phyloP scores from a whole-genome alignment of 2,888 invertebrate species.

The Fragum sueziense region DNA sequence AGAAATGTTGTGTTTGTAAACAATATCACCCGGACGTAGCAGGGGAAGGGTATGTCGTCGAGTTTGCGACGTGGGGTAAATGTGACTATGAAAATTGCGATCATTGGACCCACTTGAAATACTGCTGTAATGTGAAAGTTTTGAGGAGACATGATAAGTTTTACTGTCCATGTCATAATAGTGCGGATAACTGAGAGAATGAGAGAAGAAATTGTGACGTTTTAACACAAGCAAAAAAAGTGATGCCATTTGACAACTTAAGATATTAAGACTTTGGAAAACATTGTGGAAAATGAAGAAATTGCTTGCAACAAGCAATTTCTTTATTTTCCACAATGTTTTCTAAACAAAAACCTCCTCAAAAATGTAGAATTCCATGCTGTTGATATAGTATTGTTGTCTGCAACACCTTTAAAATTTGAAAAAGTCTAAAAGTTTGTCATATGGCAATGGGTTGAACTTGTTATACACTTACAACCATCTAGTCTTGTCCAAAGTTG shows the following conservation, averaged over 20 bases:
- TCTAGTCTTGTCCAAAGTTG: no score
- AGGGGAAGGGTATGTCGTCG: constrained; percentile 54
- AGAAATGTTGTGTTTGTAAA: constrained; percentile 60
- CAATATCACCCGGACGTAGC: constrained; percentile 55
- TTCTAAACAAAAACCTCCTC: no score
- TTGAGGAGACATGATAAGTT: constrained; percentile 57
- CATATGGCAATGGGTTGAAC: neutral
- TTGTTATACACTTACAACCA: no score
- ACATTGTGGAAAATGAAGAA: no score
- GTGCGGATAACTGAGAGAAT: constrained; percentile 4
- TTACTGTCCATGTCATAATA: constrained; percentile 57
- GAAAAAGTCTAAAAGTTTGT: neutral
- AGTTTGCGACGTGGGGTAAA: constrained; percentile 62
- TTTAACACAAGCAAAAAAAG: neutral
- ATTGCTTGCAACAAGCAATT: no score
- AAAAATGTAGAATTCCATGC: no score
- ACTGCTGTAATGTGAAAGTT: constrained; percentile 59
- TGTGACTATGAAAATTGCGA: constrained; percentile 57
- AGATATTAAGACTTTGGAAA: no score
- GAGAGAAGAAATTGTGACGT: no score
- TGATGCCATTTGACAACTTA: neutral
- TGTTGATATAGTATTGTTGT: no score
- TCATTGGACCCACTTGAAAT: constrained; percentile 60
- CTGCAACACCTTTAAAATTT: no score
- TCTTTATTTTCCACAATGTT: no score